Base-by-base conservation (phyloP, 2,113 vertebrate genomes). In the Solea senegalensis region DNA sequence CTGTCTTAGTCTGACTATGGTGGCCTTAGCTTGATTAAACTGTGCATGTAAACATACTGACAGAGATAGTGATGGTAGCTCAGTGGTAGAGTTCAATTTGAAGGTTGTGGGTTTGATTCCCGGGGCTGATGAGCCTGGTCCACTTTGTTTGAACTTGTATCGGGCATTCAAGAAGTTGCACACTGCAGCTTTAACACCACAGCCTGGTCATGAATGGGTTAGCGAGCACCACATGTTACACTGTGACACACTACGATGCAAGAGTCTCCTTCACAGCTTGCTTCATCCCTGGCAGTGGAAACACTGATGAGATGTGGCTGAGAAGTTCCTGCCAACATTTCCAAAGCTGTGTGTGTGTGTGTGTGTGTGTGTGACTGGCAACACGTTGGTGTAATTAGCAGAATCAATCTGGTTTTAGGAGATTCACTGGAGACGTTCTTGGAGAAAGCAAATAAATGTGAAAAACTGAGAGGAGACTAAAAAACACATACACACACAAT, bases 211-310 rank as follows among this genome's bases (percentile, higher is more conserved):
- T 44, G 12, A 68, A 53, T 0, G 51, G 13, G 50, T 55, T 80
- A 57, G 74, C 65, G 45, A 54, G 27, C 49, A 40, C 56, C 64
- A 70, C 72, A 58, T 70, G 50, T 53, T 79, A 55, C 43, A 61
- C 51, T 62, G 43, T 54, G 48, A 68, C 65, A 65, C 49, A 57
- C 52, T 75, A 53, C 60, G 72, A 69, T 1, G 62, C 16, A 48
- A 64, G 67, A 78, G 57, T 75, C 67, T 72, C 49, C 48, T 49
- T 72, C 78, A 74, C 72, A 69, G 74, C 52, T 80, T 82, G 71
- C 65, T 77, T 86, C 75, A 91, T 72, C 56, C 12, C 51, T 82
- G 78, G 74, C 75, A 72, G 45, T 83, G 87, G 78, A 91, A 86
- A 83, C 74, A 69, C 58, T 73, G 79, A 86, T 86, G 79, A 82